Evolutionary conservation across 2,113 vertebrate species (phyloP), one percentile per base, ranked within the genome.

Genomic region (Hypomesus transpacificus): DNA sequence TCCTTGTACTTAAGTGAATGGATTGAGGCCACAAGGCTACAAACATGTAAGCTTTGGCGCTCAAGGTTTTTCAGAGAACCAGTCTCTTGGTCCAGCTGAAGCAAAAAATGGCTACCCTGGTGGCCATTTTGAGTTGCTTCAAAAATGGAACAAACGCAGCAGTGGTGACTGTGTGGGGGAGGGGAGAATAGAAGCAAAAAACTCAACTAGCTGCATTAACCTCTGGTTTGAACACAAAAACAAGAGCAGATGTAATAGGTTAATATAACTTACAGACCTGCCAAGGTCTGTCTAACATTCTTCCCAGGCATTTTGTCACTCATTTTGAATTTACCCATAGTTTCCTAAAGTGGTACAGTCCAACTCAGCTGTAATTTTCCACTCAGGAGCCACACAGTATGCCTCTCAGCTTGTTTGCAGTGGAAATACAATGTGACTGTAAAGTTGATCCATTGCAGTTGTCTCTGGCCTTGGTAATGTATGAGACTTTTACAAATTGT

Each of bases 101-200:
- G 16, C 54, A 18, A 20, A 18, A 17, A 39, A 65, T 17, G 68
- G 51, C n/a, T 4, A 16, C 71, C 52, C 34, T 75, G 71, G 79
- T 72, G 71, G 79, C 82, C 82, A 84, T 84, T 84, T 84, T 81
- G 74, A 71, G 74, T 70, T 71, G 72, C 61, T 79, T 69, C 76
- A 77, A 21, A 61, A 67, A 58, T 57, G 20, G 58, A 31, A 65
- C 28, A 78, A 69, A 76, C 71, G 20, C n/a, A 39, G 63, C 63
- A 50, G 31, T 50, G 63, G 11, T 28, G 65, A 65, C 52, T 22
- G 78, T 53, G 46, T 24, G 60, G 31, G 56, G 70, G 70, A 58
- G 53, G 56, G 18, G 31, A 65, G 20, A 50, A 1, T 61, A 68
- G 64, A 69, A 18, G 31, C 8, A 18, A 63, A 73, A 21, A 21